A percentile compares a stretch with the other conserved stretches of the same genome.
These are phyloP conservation scores for Gyps fulvus DNA, from an alignment of 2,113 vertebrate species.

Conservation along the genomic window DNA sequence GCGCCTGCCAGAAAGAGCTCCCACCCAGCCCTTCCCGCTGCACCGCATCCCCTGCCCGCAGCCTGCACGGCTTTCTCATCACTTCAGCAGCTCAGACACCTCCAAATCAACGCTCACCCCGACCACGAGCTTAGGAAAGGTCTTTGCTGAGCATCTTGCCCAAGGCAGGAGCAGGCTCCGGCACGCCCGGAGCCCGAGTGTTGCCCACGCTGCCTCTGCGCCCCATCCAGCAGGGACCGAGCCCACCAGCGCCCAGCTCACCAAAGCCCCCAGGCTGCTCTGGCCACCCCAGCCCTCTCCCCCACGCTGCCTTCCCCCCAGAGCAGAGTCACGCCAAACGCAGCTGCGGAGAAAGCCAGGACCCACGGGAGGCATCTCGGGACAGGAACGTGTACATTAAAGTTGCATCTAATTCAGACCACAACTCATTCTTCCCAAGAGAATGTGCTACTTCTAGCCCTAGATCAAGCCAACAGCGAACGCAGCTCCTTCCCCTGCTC, in stretches of 20 bases:
- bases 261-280: neutral
- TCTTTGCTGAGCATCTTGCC: neutral
- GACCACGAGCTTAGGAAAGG: rapidly evolving
- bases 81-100: neutral
- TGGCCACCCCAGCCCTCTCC: no score
- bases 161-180: neutral
- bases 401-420: neutral
- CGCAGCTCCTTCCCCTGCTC: neutral
- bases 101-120: rapidly evolving
- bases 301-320: no score
- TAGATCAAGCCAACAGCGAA: rapidly evolving
- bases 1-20: neutral
- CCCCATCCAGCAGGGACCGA: neutral
- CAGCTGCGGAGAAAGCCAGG: neutral
- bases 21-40: rapidly evolving
- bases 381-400: neutral
- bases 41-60: neutral
- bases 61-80: rapidly evolving
- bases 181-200: rapidly evolving
- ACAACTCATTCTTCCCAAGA: neutral
- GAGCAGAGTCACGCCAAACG: rapidly evolving
- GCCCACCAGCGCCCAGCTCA: neutral
- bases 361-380: neutral
- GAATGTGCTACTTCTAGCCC: neutral
- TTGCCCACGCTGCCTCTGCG: neutral